phyloP scores from a whole-genome alignment of 1,140 invertebrate genomes.

The Bombus difficillimus region DNA sequence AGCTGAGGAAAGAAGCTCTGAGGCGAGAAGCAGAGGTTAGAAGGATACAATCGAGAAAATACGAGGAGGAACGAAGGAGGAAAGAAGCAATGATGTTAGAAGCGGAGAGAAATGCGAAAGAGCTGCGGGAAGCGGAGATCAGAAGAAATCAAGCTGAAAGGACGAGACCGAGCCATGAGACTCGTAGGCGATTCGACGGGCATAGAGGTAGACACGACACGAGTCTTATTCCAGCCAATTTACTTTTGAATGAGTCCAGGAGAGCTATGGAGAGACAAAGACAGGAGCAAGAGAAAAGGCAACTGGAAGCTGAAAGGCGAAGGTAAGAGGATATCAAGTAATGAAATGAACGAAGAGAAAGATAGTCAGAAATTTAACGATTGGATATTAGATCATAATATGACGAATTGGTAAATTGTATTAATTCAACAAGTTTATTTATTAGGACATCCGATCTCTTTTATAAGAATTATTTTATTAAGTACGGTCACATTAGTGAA shows the following conservation, averaged over 20 bases:
- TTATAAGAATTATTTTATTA: background rate
- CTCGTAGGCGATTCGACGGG: constrained; percentile 39
- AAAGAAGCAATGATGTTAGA: constrained; percentile 37
- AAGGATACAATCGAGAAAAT: constrained; percentile 54
- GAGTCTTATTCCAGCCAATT: constrained; percentile 48
- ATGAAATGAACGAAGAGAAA: background rate
- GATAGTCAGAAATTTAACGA: background rate
- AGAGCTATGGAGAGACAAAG: constrained; percentile 41
- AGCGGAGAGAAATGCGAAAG: constrained; percentile 53
- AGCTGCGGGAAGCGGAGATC: constrained; percentile 25
- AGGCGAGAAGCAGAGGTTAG: constrained; percentile 62
- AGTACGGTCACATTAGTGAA: background rate
- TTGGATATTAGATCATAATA: constrained; percentile 1
- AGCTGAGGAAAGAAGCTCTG: constrained; percentile 38
- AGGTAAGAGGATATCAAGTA: constrained; percentile 40
- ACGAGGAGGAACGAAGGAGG: constrained; percentile 65
- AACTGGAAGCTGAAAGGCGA: constrained; percentile 46
- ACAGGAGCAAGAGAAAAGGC: constrained; percentile 46
- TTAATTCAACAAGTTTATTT: background rate
- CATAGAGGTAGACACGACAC: constrained; percentile 51
- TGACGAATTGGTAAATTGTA: background rate
- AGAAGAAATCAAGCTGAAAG: constrained; percentile 19
- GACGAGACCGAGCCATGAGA: background rate
- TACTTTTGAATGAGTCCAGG: constrained; percentile 34
- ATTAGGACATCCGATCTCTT: too few species aligned